These are phyloP conservation scores for Eupithecia subfuscata DNA, from an alignment of 2,888 invertebrate genomes.

Conservation along the genomic window DNA sequence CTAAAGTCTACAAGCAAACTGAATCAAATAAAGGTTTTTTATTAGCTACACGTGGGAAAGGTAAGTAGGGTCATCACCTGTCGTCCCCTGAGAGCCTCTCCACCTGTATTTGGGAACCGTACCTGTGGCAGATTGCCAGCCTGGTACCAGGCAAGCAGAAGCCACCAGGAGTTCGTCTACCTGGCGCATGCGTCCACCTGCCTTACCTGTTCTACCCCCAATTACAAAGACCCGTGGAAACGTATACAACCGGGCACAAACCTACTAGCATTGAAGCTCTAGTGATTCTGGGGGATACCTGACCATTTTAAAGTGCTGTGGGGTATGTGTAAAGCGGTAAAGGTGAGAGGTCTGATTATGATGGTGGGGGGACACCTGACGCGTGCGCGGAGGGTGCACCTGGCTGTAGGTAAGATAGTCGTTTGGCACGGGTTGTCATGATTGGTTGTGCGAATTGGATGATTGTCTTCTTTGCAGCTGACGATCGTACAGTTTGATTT, in stretches of 20 bases:
- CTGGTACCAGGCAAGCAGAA: slow-evolving; percentile 75
- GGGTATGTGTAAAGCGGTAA: slow-evolving; percentile 34
- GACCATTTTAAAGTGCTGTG: slow-evolving; percentile 57
- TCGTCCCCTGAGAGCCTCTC: slow-evolving; percentile 58
- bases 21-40: background rate
- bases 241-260: background rate
- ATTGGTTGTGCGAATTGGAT: slow-evolving; percentile 40
- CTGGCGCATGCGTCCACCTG: slow-evolving; percentile 82
- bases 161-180: slow-evolving; percentile 63
- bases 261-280: background rate
- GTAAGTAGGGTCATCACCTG: slow-evolving; percentile 63
- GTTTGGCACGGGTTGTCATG: slow-evolving; percentile 54
- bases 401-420: slow-evolving; percentile 43
- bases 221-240: slow-evolving; percentile 51
- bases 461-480: slow-evolving; percentile 15
- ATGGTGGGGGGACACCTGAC: slow-evolving; percentile 43
- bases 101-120: slow-evolving; percentile 72
- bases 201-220: slow-evolving; percentile 65
- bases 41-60: slow-evolving; percentile 29
- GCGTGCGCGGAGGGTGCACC: slow-evolving; percentile 58
- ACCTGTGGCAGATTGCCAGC: slow-evolving; percentile 85
- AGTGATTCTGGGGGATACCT: slow-evolving; percentile 38
- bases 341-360: slow-evolving; percentile 47
- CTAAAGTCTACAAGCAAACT: slow-evolving; percentile 15
- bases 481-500: background rate